Percentiles rank a stretch among this genome's conserved stretches.
phyloP scores from a whole-genome alignment of 2,113 vertebrate species.

The Pristiophorus japonicus region DNA sequence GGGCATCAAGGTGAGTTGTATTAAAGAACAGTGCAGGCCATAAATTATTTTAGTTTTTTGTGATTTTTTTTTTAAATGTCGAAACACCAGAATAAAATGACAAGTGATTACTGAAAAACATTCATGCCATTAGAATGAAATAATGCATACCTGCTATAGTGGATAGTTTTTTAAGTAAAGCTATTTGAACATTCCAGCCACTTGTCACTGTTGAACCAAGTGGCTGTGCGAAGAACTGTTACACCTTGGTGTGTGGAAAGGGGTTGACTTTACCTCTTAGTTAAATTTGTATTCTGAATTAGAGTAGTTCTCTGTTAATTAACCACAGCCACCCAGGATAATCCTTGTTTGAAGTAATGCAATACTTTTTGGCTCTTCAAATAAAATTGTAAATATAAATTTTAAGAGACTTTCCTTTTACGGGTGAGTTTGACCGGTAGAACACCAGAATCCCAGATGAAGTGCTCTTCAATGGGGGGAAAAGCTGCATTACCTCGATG shows the following conservation, averaged over 20 bases:
- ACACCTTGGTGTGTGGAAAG: neutral
- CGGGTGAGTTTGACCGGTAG: too few relatives aligned
- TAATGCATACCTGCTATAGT: neutral
- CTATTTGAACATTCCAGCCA: neutral
- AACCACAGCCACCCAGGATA: too few relatives aligned
- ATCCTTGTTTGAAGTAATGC: too few relatives aligned
- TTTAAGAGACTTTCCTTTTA: too few relatives aligned
- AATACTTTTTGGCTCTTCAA: too few relatives aligned
- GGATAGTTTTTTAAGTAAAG: neutral
- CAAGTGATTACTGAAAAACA: neutral
- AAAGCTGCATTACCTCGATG: neutral
- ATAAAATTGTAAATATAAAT: too few relatives aligned
- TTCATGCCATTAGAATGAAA: neutral
- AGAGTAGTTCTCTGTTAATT: too few relatives aligned
- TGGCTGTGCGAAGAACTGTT: neutral
- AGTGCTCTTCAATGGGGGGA: too few relatives aligned
- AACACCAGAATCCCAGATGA: too few relatives aligned
- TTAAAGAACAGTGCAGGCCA: neutral
- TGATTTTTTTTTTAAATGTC: neutral
- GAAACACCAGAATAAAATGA: neutral
- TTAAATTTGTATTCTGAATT: neutral
- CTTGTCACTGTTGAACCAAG: neutral
- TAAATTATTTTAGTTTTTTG: neutral
- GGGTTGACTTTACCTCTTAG: neutral
- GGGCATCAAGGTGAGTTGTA: conserved; percentile 86